phyloP scores from a whole-genome alignment of 2,113 vertebrate species.

The Natator depressus region DNA sequence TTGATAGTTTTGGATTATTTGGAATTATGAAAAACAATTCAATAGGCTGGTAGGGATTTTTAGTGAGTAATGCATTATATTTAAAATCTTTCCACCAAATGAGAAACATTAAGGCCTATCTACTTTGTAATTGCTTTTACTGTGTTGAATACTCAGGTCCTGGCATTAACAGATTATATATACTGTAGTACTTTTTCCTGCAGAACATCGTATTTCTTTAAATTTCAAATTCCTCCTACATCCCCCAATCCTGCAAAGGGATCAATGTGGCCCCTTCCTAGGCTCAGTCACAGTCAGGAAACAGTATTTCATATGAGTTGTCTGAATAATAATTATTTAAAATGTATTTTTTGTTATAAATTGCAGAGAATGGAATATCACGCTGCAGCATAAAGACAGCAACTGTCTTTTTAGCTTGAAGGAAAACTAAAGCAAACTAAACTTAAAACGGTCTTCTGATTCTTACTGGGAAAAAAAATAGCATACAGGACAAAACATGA shows the following conservation, averaged over 20 bases:
- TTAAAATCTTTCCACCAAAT: conserved; percentile 71
- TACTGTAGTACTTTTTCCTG: neutral
- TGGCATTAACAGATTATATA: conserved; percentile 35
- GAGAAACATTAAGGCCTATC: conserved; percentile 62
- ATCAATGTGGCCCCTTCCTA: neutral
- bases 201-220: conserved; percentile 40
- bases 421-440: neutral
- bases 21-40: conserved; percentile 68
- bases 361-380: neutral
- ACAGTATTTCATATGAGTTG: neutral
- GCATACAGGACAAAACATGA: neutral
- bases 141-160: conserved; percentile 53
- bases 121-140: conserved; percentile 69
- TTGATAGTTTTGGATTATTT: conserved; percentile 39
- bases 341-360: neutral
- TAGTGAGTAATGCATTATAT: conserved; percentile 69
- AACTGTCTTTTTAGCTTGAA: neutral
- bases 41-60: conserved; percentile 72
- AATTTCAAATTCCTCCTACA: conserved; percentile 57
- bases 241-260: neutral
- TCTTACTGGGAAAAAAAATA: no score
- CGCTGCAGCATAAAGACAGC: neutral
- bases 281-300: neutral
- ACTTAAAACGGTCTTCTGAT: no score
- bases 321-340: neutral